Base-by-base conservation (phyloP, 2,113 vertebrate species). In the Propithecus coquereli region DNA sequence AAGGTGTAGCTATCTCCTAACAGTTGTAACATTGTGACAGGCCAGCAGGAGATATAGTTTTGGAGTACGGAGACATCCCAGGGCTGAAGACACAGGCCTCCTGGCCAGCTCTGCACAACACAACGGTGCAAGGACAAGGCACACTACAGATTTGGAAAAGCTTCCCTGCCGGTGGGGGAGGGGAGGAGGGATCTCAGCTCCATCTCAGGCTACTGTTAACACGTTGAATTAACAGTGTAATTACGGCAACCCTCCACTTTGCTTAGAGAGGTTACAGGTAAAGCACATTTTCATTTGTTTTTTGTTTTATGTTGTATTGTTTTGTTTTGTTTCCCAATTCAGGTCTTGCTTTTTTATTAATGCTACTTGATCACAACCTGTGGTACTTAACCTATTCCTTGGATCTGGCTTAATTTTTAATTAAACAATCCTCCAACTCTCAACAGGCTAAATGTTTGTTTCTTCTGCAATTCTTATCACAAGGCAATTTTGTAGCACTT, bases 401-500 rank as follows among this genome's bases (percentile, higher is more conserved):
- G 43, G 94, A 93, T 97, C 71, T 79, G 80, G 76, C 71, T 97
- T 96, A 93, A 94, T 97, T 97, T 57, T 97, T 98, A 98, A 97
- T 97, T 97, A 97, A 94, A 95, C 76, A 84, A 17, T 68, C 83
- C 87, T 92, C 96, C 54, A 79, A n/a, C 59, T 54, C 96, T 94
- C 80, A 63, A 92, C 54, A 96, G 92, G 80, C 70, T 96, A 94
- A 97, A 85, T 89, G 95, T 97, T 96, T 96, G 90, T 95, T 97
- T 96, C 94, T 97, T 91, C 88, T 91, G 79, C 52, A 94, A 77
- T 85, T 96, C 97, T 97, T 96, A 97, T 96, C 96, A 87, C 84
- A 84, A 91, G 92, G 87, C 54, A 94, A 79, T 96, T 97, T 92
- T 94, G 94, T 96, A 95, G 90, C 80, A 94, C 89, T 90, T 94